A percentile compares a stretch with the other conserved stretches of the same genome.
Evolutionary conservation across 2,113 vertebrate genomes (phyloP).

Genomic region (Calidris pygmaea): DNA sequence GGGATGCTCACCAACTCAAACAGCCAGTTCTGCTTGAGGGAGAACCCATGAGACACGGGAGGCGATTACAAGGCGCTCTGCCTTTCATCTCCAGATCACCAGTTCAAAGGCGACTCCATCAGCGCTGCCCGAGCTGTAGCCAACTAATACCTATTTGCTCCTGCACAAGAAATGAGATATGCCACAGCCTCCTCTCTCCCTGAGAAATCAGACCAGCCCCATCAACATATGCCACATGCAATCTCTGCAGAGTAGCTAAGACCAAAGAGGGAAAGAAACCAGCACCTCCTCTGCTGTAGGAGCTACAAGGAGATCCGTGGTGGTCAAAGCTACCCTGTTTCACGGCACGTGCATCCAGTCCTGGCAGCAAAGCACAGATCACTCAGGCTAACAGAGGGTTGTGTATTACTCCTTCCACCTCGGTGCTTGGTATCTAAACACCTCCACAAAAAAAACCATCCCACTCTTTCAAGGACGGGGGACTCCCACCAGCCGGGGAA

Average conservation of each 20-base stretch:
- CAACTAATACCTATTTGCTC: neutral
- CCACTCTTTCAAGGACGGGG: neutral
- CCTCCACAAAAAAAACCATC: neutral
- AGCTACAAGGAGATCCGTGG: neutral
- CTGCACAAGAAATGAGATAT: neutral
- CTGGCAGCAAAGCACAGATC: neutral
- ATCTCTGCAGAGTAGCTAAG: neutral
- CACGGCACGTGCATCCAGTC: rapidly evolving
- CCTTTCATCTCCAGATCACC: neutral
- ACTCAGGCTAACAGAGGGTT: rapidly evolving
- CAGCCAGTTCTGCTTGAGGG: neutral
- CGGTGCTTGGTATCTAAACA: neutral
- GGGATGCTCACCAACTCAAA: neutral
- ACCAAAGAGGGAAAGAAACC: neutral
- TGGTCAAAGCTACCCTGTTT: neutral
- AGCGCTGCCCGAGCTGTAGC: neutral
- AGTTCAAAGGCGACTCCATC: neutral
- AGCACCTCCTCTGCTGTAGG: neutral
- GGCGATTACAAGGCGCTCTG: neutral
- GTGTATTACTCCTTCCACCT: neutral
- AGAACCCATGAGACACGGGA: neutral
- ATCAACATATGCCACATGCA: rapidly evolving
- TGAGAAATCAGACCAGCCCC: neutral
- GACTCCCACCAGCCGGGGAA: neutral
- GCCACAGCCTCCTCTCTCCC: neutral